Base-by-base conservation (phyloP, 2,888 invertebrate genomes). In the Acrocera orbiculus region DNA sequence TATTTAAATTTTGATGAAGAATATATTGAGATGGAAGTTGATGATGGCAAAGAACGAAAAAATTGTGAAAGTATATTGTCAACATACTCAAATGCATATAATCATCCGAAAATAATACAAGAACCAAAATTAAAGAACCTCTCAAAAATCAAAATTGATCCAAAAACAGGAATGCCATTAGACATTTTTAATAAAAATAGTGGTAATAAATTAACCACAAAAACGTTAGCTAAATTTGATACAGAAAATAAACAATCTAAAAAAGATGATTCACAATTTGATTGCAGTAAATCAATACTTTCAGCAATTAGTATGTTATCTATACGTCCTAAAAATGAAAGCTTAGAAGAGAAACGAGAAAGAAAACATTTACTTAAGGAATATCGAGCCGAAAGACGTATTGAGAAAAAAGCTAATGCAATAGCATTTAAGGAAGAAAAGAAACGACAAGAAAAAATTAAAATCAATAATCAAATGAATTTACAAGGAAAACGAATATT, bases 61-160 rank as follows among this genome's bases (percentile, higher is more conserved):
- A 92, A 93, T 61, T 92, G 92, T 49, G 82, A 92, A 63, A 83
- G 83, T 35, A 79, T 92, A 44, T 62, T 92, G 5, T 81, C 83
- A 14, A 90, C 86, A 0, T 86, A 86, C 54, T 90, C 90, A 6
- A 93, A 79, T 52, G 65, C 82, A 33, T 89, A 87, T 56, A 93
- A 95, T 61, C 86, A 85, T 61, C 95, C 95, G 0, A 85, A 81
- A 54, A 47, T 87, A 15, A 89, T 92, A 32, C 66, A 70, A 30
- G 85, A 82, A 48, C 73, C 75, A 1, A 70, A 67, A 36, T 53
- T 51, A 22, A 60, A 69, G 62, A 36, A 33, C 19, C 48, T 57
- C 0, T 53, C 62, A 4, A 76, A 74, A 58, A 82, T 83, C 30
- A 64, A 67, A 54, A 70, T 83, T n/a, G 65, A 75, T 53, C 53